Evolutionary conservation across 2,888 invertebrate species (phyloP), one percentile per base, ranked within the genome.

Genomic region (Ectemnius continuus): DNA sequence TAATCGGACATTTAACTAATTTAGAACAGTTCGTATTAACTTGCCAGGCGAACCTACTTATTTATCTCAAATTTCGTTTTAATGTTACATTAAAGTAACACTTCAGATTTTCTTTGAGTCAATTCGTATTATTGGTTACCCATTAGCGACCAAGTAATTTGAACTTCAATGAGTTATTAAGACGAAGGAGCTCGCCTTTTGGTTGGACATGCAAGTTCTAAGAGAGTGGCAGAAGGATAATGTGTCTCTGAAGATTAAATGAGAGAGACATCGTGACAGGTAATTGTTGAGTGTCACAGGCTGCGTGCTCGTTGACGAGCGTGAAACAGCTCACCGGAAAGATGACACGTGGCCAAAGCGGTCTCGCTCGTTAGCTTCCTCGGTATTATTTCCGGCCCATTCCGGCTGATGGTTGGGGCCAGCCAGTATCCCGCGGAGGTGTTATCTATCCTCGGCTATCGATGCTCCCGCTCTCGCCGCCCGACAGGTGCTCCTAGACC

Each of bases 301-400:
- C 46, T 45, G 23, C 8, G 26, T 61, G 8, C 63, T 59, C 61
- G 45, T 60, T n/a, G 67, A 61, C 48, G 46, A 69, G 70, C 78
- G 68, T 76, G 70, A 76, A 79, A 67, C 64, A 23, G 45, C 65
- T 70, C 59, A 62, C 80, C 84, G 79, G 82, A 85, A 84, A 83
- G 81, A 86, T 87, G 88, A 87, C 88, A 87, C 88, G 88, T 87
- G 88, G 84, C 84, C 67, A 66, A 59, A 65, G 65, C 70, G 78
- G 78, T 76, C 81, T 80, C 83, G 84, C 78, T 86, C 80, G 81
- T 82, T 85, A 84, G 80, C 82, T 84, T 86, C 84, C 80, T 76
- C 81, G 75, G 72, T 79, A 81, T 84, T 78, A 79, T 79, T 87
- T 85, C 86, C 85, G 86, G 75, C 61, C 70, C 68, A 74, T 65